phyloP scores from a whole-genome alignment of 2,113 vertebrate species.

The Lucifuga dentata region DNA sequence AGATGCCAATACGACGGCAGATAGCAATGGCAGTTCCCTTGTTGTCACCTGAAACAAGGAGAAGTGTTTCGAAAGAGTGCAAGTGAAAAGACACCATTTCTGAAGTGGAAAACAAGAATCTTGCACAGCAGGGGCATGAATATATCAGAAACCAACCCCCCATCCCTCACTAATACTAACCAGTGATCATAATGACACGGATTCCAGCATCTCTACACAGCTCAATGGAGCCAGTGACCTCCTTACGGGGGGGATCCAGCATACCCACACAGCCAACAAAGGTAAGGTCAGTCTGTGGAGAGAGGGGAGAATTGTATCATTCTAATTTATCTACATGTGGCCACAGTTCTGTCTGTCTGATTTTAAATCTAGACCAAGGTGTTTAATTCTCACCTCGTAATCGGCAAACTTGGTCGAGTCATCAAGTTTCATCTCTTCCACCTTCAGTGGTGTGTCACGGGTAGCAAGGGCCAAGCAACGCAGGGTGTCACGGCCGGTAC shows the following conservation, averaged over 20 bases:
- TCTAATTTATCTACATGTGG: background rate
- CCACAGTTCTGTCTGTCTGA: background rate
- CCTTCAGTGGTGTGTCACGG: slow-evolving; percentile 87
- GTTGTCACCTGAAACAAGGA: slow-evolving; percentile 82
- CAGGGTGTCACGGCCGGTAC: slow-evolving; percentile 91
- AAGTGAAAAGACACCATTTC: background rate
- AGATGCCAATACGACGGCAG: slow-evolving; percentile 85
- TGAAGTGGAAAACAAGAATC: background rate
- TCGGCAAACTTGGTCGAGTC: slow-evolving; percentile 86
- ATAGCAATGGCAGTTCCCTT: slow-evolving; percentile 88
- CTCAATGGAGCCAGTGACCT: slow-evolving; percentile 89
- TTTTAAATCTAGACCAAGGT: background rate
- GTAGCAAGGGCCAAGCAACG: slow-evolving; percentile 94
- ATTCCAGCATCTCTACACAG: slow-evolving; percentile 84
- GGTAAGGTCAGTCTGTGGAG: slow-evolving; percentile 86
- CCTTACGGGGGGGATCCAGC: slow-evolving; percentile 95
- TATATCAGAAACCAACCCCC: background rate
- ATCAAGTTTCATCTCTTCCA: slow-evolving; percentile 90
- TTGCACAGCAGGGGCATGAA: background rate
- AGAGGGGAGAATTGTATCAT: background rate
- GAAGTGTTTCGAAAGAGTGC: background rate
- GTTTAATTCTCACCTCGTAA: slow-evolving; percentile 86
- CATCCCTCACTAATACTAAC: slow-evolving; percentile 50
- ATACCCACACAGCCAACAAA: slow-evolving; percentile 95
- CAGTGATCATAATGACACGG: slow-evolving; percentile 88